Evolutionary conservation across 2,797 vertebrate genomes (phyloP).

Genomic region (Hydrocynus forskahlii): DNA sequence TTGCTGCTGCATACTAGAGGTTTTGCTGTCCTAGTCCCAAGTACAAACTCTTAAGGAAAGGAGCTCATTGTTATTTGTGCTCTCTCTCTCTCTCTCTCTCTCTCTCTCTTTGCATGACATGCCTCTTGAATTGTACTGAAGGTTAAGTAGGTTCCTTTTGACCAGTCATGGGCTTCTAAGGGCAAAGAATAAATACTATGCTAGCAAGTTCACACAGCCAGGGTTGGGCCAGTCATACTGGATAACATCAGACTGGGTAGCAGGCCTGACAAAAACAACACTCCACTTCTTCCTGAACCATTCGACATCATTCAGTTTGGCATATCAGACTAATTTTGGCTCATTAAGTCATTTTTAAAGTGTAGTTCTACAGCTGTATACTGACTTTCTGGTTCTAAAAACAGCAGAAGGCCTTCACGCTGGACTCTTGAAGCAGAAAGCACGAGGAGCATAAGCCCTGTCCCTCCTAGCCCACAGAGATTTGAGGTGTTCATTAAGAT

Average conservation of each 20-base stretch:
- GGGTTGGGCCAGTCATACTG: not conserved
- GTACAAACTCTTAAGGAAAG: not conserved
- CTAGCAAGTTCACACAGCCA: not conserved
- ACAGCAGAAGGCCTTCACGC: not conserved
- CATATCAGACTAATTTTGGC: not conserved
- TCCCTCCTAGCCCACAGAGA: no score
- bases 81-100: not conserved
- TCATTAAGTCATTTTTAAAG: not conserved
- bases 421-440: not conserved
- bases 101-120: not conserved
- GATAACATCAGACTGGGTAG: not conserved
- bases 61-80: not conserved
- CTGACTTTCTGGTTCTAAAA: not conserved
- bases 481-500: not conserved
- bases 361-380: not conserved
- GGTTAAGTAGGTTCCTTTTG: not conserved
- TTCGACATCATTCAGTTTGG: not conserved
- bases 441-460: not conserved
- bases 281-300: not conserved
- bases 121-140: not conserved
- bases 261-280: not conserved
- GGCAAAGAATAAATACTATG: not conserved
- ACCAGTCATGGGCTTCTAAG: not conserved
- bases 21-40: not conserved
- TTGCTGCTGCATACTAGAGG: slow-evolving; percentile 3